Conservation (phyloP, 2,113 vertebrate genomes). For the Turnix velox region DNA sequence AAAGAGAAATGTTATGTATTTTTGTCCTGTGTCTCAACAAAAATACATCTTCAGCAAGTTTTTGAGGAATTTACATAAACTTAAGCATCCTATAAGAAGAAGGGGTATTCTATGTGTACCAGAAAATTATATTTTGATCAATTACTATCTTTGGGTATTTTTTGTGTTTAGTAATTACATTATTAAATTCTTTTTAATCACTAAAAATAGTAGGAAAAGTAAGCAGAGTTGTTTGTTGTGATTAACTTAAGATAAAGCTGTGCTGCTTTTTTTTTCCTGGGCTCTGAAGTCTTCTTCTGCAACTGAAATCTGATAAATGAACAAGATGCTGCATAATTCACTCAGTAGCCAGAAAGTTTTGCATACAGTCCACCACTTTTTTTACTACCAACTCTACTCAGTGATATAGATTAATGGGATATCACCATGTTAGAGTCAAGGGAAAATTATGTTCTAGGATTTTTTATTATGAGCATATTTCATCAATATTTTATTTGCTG, state of each 20-base stretch:
- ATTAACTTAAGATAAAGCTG: not conserved
- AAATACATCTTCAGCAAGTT: not conserved
- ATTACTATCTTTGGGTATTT: not conserved
- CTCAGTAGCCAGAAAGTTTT: not conserved
- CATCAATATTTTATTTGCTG: constrained; percentile 8
- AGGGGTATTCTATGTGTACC: not conserved
- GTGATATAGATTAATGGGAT: not conserved
- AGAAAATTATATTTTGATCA: not conserved
- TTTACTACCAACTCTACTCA: not conserved
- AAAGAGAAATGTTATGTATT: not conserved
- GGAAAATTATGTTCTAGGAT: not conserved
- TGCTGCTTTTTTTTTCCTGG: not conserved
- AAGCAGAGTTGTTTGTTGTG: not conserved
- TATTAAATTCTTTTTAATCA: not conserved
- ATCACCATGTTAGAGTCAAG: not conserved
- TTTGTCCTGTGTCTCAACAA: not conserved
- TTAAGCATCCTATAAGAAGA: not conserved
- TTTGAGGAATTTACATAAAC: not conserved
- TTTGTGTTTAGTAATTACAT: not conserved
- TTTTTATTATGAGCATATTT: not conserved
- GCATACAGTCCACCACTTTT: not conserved
- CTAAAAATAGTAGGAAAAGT: not conserved
- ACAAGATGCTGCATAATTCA: not conserved
- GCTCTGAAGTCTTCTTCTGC: not conserved
- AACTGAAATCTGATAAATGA: not conserved